These are phyloP conservation scores for Thalassophryne amazonica DNA, from an alignment of 2,797 vertebrate genomes.

Conservation along the genomic window DNA sequence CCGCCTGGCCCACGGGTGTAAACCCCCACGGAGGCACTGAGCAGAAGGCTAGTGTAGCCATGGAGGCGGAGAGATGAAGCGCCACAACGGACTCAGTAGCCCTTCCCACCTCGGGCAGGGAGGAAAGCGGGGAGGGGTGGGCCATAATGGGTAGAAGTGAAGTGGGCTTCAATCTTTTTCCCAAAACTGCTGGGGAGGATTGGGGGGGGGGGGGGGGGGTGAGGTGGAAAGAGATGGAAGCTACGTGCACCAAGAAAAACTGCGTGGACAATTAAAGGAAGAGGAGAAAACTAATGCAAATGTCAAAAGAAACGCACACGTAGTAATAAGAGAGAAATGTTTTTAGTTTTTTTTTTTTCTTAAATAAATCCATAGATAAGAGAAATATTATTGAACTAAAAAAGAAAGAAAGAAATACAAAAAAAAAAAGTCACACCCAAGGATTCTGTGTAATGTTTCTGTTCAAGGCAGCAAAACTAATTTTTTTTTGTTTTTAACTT, in stretches of 20 bases:
- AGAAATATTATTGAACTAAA: slow-evolving; percentile 72
- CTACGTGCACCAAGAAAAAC: slow-evolving; percentile 75
- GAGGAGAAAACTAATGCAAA: slow-evolving; percentile 78
- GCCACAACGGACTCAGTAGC: slow-evolving; percentile 54
- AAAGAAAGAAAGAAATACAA: slow-evolving; percentile 27
- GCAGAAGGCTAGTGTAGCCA: slow-evolving; percentile 92
- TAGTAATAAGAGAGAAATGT: slow-evolving; percentile 75
- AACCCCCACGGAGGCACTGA: slow-evolving; percentile 83
- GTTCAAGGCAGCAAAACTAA: slow-evolving; percentile 70
- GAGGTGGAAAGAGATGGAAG: slow-evolving; percentile 34
- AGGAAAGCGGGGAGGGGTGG: not conserved
- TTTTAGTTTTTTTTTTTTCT: slow-evolving; percentile 69
- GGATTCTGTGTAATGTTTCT: slow-evolving; percentile 73
- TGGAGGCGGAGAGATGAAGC: slow-evolving; percentile 98
- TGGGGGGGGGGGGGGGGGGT: too few relatives aligned
- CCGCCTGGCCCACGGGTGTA: slow-evolving; percentile 85
- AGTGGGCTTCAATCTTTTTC: slow-evolving; percentile 38
- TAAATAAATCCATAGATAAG: slow-evolving; percentile 72
- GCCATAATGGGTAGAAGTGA: slow-evolving; percentile 13
- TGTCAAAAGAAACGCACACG: slow-evolving; percentile 67
- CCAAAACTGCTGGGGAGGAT: slow-evolving; percentile 13
- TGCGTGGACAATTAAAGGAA: slow-evolving; percentile 70
- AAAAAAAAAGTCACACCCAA: slow-evolving; percentile 70
- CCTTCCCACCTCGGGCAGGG: slow-evolving; percentile 3
- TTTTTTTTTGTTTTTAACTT: slow-evolving; percentile 45